Percentiles rank a stretch among this genome's conserved stretches.
phyloP scores from a whole-genome alignment of 2,888 invertebrate species.

The Trichogramma evanescens region DNA sequence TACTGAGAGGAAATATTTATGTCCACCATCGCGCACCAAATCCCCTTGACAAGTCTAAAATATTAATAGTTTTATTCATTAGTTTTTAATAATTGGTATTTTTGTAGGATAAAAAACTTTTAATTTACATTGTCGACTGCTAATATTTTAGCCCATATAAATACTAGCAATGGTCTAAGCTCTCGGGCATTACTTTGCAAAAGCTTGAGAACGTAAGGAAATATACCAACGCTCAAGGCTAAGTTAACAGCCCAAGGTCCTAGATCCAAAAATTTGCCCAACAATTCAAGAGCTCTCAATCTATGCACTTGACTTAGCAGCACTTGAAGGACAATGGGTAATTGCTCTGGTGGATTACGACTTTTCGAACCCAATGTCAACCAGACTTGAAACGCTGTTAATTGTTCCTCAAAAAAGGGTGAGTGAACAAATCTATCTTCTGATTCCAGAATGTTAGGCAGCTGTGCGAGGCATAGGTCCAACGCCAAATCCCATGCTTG shows the following conservation, averaged over 20 bases:
- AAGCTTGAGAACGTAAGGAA: slow-evolving; percentile 95
- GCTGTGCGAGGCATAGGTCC: slow-evolving; percentile 86
- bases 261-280: slow-evolving; percentile 89
- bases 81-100: not conserved
- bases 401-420: slow-evolving; percentile 94
- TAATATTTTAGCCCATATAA: slow-evolving; percentile 98
- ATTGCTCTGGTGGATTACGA: slow-evolving; percentile 86
- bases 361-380: slow-evolving; percentile 69
- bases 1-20: slow-evolving; percentile 89
- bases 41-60: slow-evolving; percentile 85
- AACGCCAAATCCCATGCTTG: slow-evolving; percentile 96
- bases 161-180: slow-evolving; percentile 84
- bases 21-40: slow-evolving; percentile 85
- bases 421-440: slow-evolving; percentile 64
- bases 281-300: slow-evolving; percentile 84
- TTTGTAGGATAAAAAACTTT: not conserved
- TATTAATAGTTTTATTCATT: slow-evolving; percentile 11
- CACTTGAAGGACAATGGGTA: slow-evolving; percentile 95
- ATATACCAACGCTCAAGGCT: slow-evolving; percentile 94
- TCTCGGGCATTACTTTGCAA: slow-evolving; percentile 92
- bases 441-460: slow-evolving; percentile 67
- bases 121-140: slow-evolving; percentile 84
- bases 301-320: slow-evolving; percentile 74
- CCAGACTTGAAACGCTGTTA: slow-evolving; percentile 97
- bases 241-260: slow-evolving; percentile 94